Evolutionary conservation across 2,797 vertebrate genomes (phyloP).

Genomic region (Apogon hyalosoma): DNA sequence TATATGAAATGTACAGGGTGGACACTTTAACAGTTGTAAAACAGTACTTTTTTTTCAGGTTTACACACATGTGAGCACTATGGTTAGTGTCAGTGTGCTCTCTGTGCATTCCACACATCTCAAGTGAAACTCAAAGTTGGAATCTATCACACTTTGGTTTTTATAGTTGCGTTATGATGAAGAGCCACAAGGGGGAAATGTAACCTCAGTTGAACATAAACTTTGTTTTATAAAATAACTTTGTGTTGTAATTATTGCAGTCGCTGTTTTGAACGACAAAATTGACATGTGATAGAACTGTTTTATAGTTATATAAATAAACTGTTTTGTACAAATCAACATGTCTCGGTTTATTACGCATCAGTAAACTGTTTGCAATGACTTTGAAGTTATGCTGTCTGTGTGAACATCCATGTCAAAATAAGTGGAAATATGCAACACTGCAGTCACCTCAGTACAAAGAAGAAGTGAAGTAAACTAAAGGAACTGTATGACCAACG

Average conservation of each 20-base stretch:
- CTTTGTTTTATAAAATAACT: conserved; percentile 26
- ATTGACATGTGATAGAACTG: conserved; percentile 1
- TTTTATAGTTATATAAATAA: conserved; percentile 76
- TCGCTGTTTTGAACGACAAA: conserved; percentile 33
- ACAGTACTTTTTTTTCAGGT: not conserved
- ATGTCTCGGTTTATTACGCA: too few relatives aligned
- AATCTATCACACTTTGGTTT: conserved; percentile 2
- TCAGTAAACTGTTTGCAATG: not conserved
- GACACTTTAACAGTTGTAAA: not conserved
- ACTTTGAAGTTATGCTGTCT: not conserved
- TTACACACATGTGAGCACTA: not conserved
- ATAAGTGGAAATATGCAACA: not conserved
- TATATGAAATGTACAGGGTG: not conserved
- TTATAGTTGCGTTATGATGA: conserved; percentile 31
- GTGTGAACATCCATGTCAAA: not conserved
- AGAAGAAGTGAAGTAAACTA: not conserved
- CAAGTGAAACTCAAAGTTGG: not conserved
- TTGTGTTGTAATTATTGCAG: conserved; percentile 44
- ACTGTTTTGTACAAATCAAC: conserved; percentile 65
- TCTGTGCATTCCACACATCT: not conserved
- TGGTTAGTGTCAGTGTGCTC: not conserved
- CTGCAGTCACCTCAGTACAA: not conserved
- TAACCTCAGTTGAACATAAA: conserved; percentile 28
- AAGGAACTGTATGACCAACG: not conserved
- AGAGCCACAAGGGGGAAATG: conserved; percentile 65